Evolutionary conservation across 1,140 invertebrate species (phyloP).

Genomic region (Drosophila pachea): DNA sequence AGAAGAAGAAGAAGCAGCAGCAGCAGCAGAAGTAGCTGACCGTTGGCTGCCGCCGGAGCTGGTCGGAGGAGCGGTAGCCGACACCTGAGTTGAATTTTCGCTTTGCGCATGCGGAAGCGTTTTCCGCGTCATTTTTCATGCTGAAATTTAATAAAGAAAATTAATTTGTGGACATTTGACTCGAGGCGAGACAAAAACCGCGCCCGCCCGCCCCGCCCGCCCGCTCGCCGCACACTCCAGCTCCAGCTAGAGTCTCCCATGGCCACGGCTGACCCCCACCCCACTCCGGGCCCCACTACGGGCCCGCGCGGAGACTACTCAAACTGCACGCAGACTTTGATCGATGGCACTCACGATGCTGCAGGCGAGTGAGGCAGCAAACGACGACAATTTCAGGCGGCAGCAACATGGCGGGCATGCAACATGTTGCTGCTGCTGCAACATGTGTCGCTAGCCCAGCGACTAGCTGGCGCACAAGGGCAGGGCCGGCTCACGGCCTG

Average conservation of each 20-base stretch:
- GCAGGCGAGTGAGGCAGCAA: conserved; percentile 54
- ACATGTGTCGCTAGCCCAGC: conserved; percentile 45
- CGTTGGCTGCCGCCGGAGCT: conserved; percentile 2
- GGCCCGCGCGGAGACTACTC: conserved; percentile 47
- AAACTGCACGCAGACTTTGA: conserved; percentile 73
- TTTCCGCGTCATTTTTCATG: conserved; percentile 77
- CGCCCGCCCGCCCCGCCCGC: conserved; percentile 1
- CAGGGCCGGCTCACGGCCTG: neutral
- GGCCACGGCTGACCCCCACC: neutral
- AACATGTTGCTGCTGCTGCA: conserved; percentile 4
- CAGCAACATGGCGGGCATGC: conserved; percentile 20
- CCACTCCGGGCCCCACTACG: neutral
- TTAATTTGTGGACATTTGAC: conserved; percentile 78
- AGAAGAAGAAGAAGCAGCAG: no score
- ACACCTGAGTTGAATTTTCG: conserved; percentile 62
- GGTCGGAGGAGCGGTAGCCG: conserved; percentile 31
- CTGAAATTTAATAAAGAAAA: conserved; percentile 78
- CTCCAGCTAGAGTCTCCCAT: conserved; percentile 17
- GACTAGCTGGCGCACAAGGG: neutral
- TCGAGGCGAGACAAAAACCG: conserved; percentile 69
- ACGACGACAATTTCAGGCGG: conserved; percentile 68
- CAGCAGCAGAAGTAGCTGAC: conserved; percentile 16
- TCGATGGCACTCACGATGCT: conserved; percentile 75
- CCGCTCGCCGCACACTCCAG: no score
- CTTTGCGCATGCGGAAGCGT: conserved; percentile 72